Evolutionary conservation across 2,888 invertebrate species (phyloP), one percentile per base, ranked within the genome.

Genomic region (Plusia festucae): DNA sequence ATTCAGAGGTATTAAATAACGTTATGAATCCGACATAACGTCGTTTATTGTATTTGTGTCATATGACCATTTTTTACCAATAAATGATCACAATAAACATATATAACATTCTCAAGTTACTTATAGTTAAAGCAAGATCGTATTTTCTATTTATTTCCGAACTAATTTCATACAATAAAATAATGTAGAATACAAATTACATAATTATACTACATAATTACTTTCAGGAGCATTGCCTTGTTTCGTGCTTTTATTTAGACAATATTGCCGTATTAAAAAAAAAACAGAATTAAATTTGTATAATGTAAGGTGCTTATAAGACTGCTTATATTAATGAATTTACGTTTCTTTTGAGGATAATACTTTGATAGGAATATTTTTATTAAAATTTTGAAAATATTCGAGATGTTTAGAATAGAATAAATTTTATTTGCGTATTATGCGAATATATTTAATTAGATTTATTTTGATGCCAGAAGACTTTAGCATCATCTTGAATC

Each of bases 1-100:
- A 5, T 49, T 49, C 46, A 49, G 46, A 49, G 40, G 11, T 49
- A 18, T 49, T 49, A 11, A 49, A 49, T 49, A 49, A 49, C 46
- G 46, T 49, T 18, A 49, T 49, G 20, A 20, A 49, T 49, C 46
- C 11, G 46, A 20, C 20, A 18, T 46, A 16, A 40, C 16, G 0
- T 20, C 18, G 46, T 49, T 18, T 20, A 40, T n/a, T 40, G 40
- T 40, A 40, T 40, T 40, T n/a, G 40, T 5, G n/a, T 40, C n/a
- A n/a, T 40, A n/a, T 40, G 40, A 40, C 40, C 40, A 40, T n/a
- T 40, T n/a, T n/a, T n/a, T n/a, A n/a, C n/a, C n/a, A 34, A 40
- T 40, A 24, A 24, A 40, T n/a, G n/a, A 40, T 40, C 40, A 40
- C n/a, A 40, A 40, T 40, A 40, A 40, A 15, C n/a, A n/a, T 15